phyloP scores from a whole-genome alignment of 1,140 invertebrate species.

The Euura lappo region DNA sequence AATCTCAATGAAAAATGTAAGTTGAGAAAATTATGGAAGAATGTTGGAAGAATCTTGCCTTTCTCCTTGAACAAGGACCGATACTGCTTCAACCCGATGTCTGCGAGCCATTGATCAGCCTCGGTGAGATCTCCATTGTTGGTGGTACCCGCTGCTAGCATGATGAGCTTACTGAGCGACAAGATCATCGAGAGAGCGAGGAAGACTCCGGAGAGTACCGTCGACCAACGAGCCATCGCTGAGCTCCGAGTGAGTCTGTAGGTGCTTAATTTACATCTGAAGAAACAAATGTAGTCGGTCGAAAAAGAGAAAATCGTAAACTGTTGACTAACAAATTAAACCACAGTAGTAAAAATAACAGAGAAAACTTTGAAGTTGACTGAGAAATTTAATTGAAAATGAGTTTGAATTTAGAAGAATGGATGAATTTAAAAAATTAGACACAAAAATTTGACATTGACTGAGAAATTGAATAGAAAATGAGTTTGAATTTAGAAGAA shows the following conservation, averaged over 20 bases:
- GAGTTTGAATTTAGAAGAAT: too few relatives aligned
- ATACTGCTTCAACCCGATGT: conserved; percentile 72
- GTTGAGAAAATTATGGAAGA: conserved; percentile 22
- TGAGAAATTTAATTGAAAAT: too few relatives aligned
- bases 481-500: too few relatives aligned
- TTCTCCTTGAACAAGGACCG: conserved; percentile 71
- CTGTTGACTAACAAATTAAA: too few relatives aligned
- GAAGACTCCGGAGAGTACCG: conserved; percentile 56
- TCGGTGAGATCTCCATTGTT: conserved; percentile 62
- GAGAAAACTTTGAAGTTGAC: too few relatives aligned
- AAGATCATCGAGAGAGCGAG: conserved; percentile 57
- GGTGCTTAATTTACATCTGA: not conserved
- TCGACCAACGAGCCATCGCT: conserved; percentile 59
- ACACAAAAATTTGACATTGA: too few relatives aligned
- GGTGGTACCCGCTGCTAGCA: conserved; percentile 52
- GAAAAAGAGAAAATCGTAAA: too few relatives aligned
- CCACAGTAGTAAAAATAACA: too few relatives aligned
- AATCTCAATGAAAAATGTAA: too few relatives aligned
- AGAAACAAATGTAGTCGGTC: not conserved
- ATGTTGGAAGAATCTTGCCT: conserved; percentile 62
- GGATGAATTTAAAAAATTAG: too few relatives aligned
- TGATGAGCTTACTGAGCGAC: conserved; percentile 54
- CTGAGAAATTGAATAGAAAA: too few relatives aligned
- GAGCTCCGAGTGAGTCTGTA: not conserved
- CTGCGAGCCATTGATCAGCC: conserved; percentile 75